Evolutionary conservation across 2,797 vertebrate species (phyloP), one percentile per base, ranked within the genome.

Genomic region (Florisuga fusca): DNA sequence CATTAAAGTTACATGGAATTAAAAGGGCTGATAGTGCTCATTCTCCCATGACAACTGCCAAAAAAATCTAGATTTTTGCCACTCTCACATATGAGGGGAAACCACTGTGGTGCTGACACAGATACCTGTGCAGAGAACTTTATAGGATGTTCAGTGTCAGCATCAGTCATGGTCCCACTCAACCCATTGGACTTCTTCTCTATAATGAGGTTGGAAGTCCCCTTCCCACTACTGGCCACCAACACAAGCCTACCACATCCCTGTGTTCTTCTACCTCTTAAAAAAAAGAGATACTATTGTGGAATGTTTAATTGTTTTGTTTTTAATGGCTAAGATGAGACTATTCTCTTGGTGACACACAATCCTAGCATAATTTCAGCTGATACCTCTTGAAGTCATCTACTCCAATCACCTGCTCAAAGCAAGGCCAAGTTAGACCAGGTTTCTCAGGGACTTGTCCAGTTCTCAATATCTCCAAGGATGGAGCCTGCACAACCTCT

Each of bases 101-200:
- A 27, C 6, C 23, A 43, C 15, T 25, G 2, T 11, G 8, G 48
- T 66, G 38, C n/a, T 84, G 46, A 50, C 16, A 33, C 0, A 3
- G 54, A 22, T 9, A 45, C 54, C 41, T 41, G 16, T 38, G 25
- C 31, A 62, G 34, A 18, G 34, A 81, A 38, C 25, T 29, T 23
- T 21, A 15, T 3, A 71, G 34, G 7, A 34, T 10, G 41, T 21
- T 23, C 38, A 15, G 41, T 2, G 0, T 34, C 64, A 54, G 18
- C 2, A 2, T 26, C 78, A 92, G 66, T 23, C 41, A 45, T 1
- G 7, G 48, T 16, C 48, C 48, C 74, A 23, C 21, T 72, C 54
- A 59, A 29, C 29, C 27, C 22, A 36, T 27, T 33, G 54, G 46
- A 71, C 20, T 45, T 68, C 12, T 31, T 43, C 41, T 57, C 34